Base-by-base conservation (phyloP, 2,888 invertebrate genomes). In the Oxycera nigricornis region DNA sequence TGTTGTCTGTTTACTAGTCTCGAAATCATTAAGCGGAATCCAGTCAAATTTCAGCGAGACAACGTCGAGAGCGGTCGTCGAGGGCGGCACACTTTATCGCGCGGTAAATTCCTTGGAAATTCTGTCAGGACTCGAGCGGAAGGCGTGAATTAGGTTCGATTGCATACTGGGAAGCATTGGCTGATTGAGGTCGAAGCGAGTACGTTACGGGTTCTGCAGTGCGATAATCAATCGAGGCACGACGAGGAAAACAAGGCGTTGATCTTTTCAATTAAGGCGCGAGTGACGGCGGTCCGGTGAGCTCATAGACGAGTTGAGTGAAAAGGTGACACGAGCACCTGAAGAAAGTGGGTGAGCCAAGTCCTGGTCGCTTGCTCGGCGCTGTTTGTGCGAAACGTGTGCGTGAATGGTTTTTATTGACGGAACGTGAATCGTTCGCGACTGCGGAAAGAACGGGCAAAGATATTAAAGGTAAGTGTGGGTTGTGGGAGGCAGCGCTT, bases 11-110 rank as follows among this genome's bases (percentile, higher is more conserved):
- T 70, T 70, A 70, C 52, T 31, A 52, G 20, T 20, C 65, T 65
- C 41, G 65, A 41, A 3, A 41, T 20, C 41, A 17, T 1, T n/a
- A 39, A 7, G 4, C 20, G 41, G 22, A 39, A 22, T 24, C 20
- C n/a, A 65, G 6, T 70, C 55, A 70, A 68, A 68, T 50, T 26
- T 46, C 67, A 30, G 28, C 50, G 67, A n/a, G n/a, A 68, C 67
- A 68, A 68, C 67, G 50, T 68, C 50, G 67, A 50, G 50, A 68
- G 28, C 67, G 67, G 67, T 68, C 46, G 67, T 41, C 41, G 39
- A 20, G 2, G 14, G 50, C 4, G 35, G 22, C n/a, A 30, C 3
- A 11, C 7, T 31, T 30, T 14, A 14, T 7, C 11, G 17, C 30
- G 20, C 28, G 57, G 14, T 28, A 61, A 31, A 61, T n/a, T 61